These are phyloP conservation scores for Astreopora myriophthalma DNA, from an alignment of 64 coral and sea anemone genomes.

Conservation along the genomic window DNA sequence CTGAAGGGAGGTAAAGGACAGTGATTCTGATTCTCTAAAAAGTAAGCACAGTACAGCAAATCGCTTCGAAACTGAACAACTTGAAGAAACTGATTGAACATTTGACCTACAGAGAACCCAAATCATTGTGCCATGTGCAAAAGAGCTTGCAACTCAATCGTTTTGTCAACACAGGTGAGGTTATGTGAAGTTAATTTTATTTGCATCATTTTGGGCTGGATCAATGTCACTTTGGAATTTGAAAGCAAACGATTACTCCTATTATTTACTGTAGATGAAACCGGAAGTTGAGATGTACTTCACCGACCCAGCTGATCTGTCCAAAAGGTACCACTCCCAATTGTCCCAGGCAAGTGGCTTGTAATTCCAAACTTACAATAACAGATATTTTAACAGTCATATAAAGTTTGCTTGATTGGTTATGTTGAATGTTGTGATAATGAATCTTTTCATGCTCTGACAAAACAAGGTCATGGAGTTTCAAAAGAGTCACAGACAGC, in stretches of 20 bases:
- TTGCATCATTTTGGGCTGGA: background rate
- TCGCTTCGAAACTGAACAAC: background rate
- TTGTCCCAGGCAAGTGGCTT: conserved; percentile 72
- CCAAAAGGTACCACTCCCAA: conserved; percentile 80
- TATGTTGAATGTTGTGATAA: background rate
- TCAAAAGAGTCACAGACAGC: conserved; percentile 82
- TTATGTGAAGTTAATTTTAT: background rate
- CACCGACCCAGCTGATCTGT: conserved; percentile 75
- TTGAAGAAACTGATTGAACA: background rate
- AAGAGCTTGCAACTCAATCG: conserved; percentile 76
- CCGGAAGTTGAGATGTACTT: conserved; percentile 97
- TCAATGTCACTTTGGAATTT: background rate
- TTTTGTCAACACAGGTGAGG: conserved; percentile 83
- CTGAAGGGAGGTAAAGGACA: background rate
- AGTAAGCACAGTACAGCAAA: background rate
- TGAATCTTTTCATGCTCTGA: background rate
- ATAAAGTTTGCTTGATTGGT: no score
- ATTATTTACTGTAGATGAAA: conserved; percentile 73
- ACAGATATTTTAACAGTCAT: no score
- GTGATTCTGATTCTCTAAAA: background rate
- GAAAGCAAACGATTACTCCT: background rate
- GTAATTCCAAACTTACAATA: background rate
- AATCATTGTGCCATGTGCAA: conserved; percentile 77
- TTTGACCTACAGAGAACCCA: conserved; percentile 56
- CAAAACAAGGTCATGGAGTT: conserved; percentile 73